phyloP scores from a whole-genome alignment of 2,888 invertebrate species.

The Sympetrum striolatum region DNA sequence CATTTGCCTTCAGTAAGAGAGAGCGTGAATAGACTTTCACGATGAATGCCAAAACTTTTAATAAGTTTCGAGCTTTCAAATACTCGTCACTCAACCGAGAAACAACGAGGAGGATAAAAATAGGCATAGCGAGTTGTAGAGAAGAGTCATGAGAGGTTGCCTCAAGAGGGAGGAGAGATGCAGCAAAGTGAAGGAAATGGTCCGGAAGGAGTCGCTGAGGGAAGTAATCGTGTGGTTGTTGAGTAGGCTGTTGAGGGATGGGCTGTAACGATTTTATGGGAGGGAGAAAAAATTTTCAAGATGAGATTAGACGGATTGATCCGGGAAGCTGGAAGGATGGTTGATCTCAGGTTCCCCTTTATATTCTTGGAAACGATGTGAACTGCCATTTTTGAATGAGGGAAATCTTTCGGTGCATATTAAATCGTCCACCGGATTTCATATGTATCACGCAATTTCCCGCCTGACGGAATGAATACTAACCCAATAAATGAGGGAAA shows the following conservation, averaged over 20 bases:
- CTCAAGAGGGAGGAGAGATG: not conserved
- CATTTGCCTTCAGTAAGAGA: conserved; percentile 19
- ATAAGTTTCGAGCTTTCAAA: conserved; percentile 14
- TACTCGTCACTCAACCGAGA: not conserved
- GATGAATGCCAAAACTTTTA: conserved; percentile 37
- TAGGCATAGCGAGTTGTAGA: not conserved
- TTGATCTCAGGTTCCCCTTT: too few relatives aligned
- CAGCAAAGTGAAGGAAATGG: not conserved
- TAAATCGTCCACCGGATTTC: too few relatives aligned
- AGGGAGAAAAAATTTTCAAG: not conserved
- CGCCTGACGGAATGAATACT: too few relatives aligned
- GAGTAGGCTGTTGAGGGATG: not conserved
- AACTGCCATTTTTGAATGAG: too few relatives aligned
- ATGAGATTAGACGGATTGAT: too few relatives aligned
- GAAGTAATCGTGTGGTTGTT: not conserved
- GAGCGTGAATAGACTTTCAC: conserved; percentile 20
- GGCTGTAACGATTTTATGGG: not conserved
- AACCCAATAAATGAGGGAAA: too few relatives aligned
- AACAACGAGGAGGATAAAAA: not conserved
- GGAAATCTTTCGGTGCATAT: too few relatives aligned
- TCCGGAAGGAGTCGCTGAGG: not conserved
- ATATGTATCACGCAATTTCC: too few relatives aligned
- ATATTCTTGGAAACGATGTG: too few relatives aligned
- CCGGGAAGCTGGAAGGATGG: too few relatives aligned
- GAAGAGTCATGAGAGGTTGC: not conserved